Percentiles rank a stretch among this genome's conserved stretches.
Conservation (phyloP, 2,113 vertebrate genomes). For the Natator depressus region DNA sequence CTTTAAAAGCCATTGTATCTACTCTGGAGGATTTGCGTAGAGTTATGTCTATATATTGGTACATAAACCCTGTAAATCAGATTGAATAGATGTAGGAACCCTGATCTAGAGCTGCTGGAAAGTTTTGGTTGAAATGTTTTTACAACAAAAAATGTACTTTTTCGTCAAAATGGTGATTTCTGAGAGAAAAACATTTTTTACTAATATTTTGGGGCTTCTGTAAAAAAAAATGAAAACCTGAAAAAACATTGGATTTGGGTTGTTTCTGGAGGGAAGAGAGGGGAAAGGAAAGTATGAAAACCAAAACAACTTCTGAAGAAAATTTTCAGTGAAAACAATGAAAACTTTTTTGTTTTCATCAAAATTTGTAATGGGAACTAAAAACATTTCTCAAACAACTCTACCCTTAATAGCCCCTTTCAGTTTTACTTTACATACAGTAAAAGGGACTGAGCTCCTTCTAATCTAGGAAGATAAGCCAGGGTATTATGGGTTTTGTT, state of each 20-base stretch:
- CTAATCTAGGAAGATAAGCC: not conserved
- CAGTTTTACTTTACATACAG: too few relatives aligned
- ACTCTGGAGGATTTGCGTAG: conserved; percentile 45
- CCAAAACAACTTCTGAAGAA: too few relatives aligned
- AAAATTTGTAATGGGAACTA: not conserved
- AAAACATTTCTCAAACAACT: not conserved
- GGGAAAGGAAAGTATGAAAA: too few relatives aligned
- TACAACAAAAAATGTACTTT: too few relatives aligned
- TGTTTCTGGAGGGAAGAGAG: too few relatives aligned
- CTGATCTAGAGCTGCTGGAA: not conserved
- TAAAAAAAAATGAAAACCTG: fast-evolving
- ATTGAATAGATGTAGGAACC: conserved; percentile 7
- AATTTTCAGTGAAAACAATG: not conserved
- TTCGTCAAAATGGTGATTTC: not conserved
- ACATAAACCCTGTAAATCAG: conserved; percentile 5
- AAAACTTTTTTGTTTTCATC: not conserved
- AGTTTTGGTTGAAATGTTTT: not conserved
- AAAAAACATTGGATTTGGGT: too few relatives aligned
- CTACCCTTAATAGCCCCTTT: not conserved
- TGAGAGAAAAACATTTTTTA: not conserved
- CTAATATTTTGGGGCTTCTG: not conserved
- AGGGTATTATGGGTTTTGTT: not conserved
- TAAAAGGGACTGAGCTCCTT: not conserved
- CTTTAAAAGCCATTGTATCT: conserved; percentile 52
- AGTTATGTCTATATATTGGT: not conserved